Conservation (phyloP, 2,797 vertebrate species). For the Sciaenops ocellatus region DNA sequence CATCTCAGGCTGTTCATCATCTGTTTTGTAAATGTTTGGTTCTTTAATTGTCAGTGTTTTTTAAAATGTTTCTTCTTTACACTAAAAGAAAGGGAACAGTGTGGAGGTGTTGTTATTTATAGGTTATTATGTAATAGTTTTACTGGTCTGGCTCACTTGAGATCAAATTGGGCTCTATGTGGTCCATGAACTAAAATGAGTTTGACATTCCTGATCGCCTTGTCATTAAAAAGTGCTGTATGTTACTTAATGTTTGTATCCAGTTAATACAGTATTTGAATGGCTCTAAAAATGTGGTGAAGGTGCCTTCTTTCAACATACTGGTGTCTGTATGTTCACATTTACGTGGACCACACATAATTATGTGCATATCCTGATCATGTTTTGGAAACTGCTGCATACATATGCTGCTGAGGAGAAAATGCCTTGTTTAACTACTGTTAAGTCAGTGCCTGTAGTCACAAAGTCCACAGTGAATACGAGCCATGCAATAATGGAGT, state of each 20-base stretch:
- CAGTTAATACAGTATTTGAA: neutral
- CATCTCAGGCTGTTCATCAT: no score
- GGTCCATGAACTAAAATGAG: no score
- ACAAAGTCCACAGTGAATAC: neutral
- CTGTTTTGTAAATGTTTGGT: no score
- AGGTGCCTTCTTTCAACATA: neutral
- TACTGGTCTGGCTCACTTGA: no score
- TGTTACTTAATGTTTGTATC: neutral
- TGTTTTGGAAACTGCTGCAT: neutral
- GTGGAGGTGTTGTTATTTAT: no score
- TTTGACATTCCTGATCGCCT: no score
- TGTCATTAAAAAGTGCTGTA: neutral
- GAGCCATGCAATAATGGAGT: neutral
- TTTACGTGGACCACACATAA: neutral
- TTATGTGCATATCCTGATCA: neutral
- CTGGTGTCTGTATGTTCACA: neutral
- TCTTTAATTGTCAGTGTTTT: no score
- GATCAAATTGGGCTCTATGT: no score
- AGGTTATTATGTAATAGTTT: no score
- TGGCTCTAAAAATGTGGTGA: neutral
- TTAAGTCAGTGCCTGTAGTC: neutral
- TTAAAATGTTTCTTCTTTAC: no score
- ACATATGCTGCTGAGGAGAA: neutral
- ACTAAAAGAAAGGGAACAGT: no score
- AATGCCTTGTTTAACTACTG: neutral